phyloP scores from a whole-genome alignment of 2,888 invertebrate genomes.

The Kuschelorhynchus macadamiae region DNA sequence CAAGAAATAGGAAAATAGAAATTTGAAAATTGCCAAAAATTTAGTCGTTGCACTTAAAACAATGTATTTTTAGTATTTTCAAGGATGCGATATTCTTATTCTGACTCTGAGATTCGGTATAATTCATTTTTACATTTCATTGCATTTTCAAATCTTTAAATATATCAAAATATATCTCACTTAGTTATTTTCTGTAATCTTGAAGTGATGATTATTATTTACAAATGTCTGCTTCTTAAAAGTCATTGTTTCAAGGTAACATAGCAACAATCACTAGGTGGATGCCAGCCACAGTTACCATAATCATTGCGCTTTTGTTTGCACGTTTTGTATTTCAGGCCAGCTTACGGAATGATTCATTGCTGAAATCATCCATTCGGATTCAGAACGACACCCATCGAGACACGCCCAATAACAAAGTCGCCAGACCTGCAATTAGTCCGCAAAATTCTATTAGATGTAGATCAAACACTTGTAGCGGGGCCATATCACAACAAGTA shows the following conservation, averaged over 20 bases:
- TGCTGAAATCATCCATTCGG: constrained; percentile 74
- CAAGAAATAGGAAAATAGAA: too few species aligned
- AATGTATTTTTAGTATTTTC: too few species aligned
- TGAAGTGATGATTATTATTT: too few species aligned
- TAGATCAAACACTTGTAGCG: constrained; percentile 67
- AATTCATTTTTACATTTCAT: too few species aligned
- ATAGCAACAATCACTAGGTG: constrained; percentile 26
- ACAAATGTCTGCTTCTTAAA: too few species aligned
- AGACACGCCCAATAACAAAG: constrained; percentile 77
- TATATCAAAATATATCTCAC: too few species aligned
- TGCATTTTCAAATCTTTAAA: too few species aligned
- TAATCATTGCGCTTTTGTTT: constrained; percentile 38
- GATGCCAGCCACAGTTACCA: constrained; percentile 31
- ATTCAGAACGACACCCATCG: constrained; percentile 86
- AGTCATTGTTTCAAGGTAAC: constrained; percentile 11
- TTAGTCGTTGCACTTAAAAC: too few species aligned
- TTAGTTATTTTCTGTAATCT: too few species aligned
- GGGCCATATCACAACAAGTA: constrained; percentile 65
- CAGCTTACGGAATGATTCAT: constrained; percentile 73
- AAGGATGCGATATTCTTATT: too few species aligned
- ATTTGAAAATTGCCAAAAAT: too few species aligned
- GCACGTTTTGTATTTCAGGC: constrained; percentile 61
- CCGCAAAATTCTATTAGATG: constrained; percentile 81
- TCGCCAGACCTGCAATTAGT: constrained; percentile 69
- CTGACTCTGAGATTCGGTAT: too few species aligned